Conservation (phyloP, 1,140 invertebrate species). For the Manduca sexta region DNA sequence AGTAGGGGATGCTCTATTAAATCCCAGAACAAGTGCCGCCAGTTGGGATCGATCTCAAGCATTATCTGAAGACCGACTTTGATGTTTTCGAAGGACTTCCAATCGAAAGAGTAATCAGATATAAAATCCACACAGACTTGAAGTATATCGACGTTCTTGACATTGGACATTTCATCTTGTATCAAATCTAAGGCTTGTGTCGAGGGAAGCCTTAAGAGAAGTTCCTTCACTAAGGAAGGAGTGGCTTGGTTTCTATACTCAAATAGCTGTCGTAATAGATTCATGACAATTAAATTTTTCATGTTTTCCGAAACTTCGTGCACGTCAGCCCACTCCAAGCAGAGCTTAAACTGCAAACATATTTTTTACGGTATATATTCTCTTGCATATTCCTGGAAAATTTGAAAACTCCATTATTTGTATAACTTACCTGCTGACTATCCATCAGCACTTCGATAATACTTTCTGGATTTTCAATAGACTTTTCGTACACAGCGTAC, state of each 20-base stretch:
- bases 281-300: slow-evolving; percentile 59
- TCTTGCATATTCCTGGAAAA: too few relatives aligned
- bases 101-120: slow-evolving; percentile 63
- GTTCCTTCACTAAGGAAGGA: slow-evolving; percentile 48
- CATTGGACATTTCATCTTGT: slow-evolving; percentile 75
- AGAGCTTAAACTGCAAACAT: slow-evolving; percentile 74
- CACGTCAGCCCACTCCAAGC: slow-evolving; percentile 77
- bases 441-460: slow-evolving; percentile 61
- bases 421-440: slow-evolving; percentile 49
- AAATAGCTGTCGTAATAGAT: slow-evolving; percentile 55
- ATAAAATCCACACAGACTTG: slow-evolving; percentile 77
- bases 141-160: slow-evolving; percentile 76
- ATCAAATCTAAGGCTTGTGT: slow-evolving; percentile 75
- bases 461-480: slow-evolving; percentile 49
- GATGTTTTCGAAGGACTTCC: slow-evolving; percentile 70
- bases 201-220: slow-evolving; percentile 70
- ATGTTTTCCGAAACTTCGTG: slow-evolving; percentile 65
- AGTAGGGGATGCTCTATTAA: slow-evolving; percentile 79
- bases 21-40: slow-evolving; percentile 75
- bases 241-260: slow-evolving; percentile 58
- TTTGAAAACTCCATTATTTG: slow-evolving; percentile 3
- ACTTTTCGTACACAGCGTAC: slow-evolving; percentile 53
- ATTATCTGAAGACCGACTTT: slow-evolving; percentile 77
- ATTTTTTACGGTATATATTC: slow-evolving; percentile 4
- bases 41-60: slow-evolving; percentile 69